Evolutionary conservation across 1,140 invertebrate genomes (phyloP), one percentile per base, ranked within the genome.

Genomic region (Episyrphus balteatus): DNA sequence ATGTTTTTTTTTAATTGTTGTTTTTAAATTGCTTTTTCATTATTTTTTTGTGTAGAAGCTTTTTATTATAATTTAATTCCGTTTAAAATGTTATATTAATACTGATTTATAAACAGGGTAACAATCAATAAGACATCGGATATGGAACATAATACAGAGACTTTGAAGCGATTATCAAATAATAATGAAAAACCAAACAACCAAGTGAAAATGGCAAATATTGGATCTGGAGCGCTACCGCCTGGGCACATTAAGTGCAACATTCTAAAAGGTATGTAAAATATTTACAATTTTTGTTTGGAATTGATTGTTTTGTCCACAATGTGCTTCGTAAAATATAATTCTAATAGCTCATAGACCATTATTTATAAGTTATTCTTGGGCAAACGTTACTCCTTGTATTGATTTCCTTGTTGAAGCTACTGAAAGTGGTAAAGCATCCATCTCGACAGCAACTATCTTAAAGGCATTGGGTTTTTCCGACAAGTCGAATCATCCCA

Each of bases 221-320:
- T 71, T 15, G 76, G 74, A 17, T 76, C 76, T 21, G 78, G 79
- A 55, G 80, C 80, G 11, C 74, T 93, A 32, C 88, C 88, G 32
- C 84, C 86, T 2, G 88, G 91, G 49, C 85, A 92, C 57, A 78
- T 94, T 40, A 95, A 95, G 71, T 94, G 90, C 70, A 96, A 95
- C 73, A 94, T 95, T 63, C 70, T 93, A 31, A 95, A 95, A 77
- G 89, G 85, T 73, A 75, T 74, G 47, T 65, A 72, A 47, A 15
- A 7, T 45, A 31, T 18, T 44, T 30, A 3, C n/a, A 7, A 7
- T 44, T 15, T 44, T 3, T 31, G 26, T 31, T 10, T 43, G 26
- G 42, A 18, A 21, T 43, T 21, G 11, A 43, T 7, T 46, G 21
- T 26, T 26, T 26, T 26, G n/a, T n/a, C n/a, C n/a, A n/a, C n/a